Percentiles rank a stretch among this genome's conserved stretches.
Evolutionary conservation across 2,113 vertebrate species (phyloP).

Genomic region (Hippocampus zosterae): DNA sequence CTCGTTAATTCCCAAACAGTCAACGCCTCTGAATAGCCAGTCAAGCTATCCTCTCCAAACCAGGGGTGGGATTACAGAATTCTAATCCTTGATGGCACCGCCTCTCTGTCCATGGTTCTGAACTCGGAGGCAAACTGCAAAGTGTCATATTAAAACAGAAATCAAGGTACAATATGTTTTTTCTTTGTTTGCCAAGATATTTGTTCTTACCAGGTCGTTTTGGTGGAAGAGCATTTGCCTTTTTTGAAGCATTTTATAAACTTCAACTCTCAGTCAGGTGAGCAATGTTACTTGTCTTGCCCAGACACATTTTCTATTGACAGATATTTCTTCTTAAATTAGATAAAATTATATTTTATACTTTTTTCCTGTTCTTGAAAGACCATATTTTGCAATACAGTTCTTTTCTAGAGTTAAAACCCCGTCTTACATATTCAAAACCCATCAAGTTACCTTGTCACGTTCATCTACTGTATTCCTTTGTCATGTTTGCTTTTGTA

Average conservation of each 20-base stretch:
- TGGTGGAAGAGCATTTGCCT: neutral
- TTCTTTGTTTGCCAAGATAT: neutral
- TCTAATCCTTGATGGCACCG: constrained; percentile 42
- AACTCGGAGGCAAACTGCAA: constrained; percentile 16
- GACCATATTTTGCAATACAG: no score
- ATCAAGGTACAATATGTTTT: neutral
- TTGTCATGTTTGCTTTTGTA: neutral
- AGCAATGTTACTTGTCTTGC: no score
- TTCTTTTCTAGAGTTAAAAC: neutral
- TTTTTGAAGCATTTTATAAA: neutral
- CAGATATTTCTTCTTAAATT: no score
- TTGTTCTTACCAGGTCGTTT: neutral
- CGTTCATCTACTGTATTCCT: neutral
- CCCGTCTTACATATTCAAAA: neutral
- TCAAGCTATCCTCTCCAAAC: constrained; percentile 36
- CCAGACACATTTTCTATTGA: no score
- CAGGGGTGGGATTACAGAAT: constrained; percentile 37
- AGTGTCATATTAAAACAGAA: neutral
- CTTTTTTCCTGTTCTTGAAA: neutral
- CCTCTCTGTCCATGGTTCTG: constrained; percentile 72
- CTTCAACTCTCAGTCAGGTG: neutral
- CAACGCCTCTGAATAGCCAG: constrained; percentile 40
- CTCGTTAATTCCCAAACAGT: constrained; percentile 4
- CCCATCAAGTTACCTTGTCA: neutral
- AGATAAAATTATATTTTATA: no score